These are phyloP conservation scores for Pipistrellus nathusii DNA, from an alignment of 2,797 vertebrate genomes.

Conservation along the genomic window DNA sequence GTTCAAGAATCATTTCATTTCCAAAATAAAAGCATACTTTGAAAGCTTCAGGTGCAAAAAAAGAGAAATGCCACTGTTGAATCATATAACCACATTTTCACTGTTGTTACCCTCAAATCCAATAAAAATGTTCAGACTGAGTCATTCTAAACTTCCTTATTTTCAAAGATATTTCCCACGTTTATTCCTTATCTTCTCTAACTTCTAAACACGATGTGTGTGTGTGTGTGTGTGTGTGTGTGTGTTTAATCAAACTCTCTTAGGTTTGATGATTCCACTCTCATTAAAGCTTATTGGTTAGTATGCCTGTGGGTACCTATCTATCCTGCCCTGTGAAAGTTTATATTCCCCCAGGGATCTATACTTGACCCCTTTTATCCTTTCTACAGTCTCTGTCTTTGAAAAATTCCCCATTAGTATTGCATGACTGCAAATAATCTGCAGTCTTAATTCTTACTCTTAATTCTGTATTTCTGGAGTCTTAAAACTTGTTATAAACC, in stretches of 20 bases:
- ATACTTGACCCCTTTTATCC: neutral
- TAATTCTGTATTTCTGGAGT: neutral
- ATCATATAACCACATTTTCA: neutral
- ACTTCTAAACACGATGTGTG: neutral
- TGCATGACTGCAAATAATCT: neutral
- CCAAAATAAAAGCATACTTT: constrained; percentile 37
- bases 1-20: constrained; percentile 4
- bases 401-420: neutral
- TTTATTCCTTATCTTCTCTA: neutral
- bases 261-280: neutral
- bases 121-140: neutral
- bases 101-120: neutral
- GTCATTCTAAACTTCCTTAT: neutral
- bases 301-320: neutral
- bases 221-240: no score
- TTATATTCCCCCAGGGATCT: neutral
- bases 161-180: neutral
- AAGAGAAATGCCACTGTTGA: neutral
- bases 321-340: neutral
- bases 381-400: constrained; percentile 20
- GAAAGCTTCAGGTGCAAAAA: neutral
- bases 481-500: neutral
- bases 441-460: neutral
- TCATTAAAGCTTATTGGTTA: neutral
- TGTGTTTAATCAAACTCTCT: neutral